Conservation (phyloP, 2,113 vertebrate genomes). For the Gnathonemus longibarbis region DNA sequence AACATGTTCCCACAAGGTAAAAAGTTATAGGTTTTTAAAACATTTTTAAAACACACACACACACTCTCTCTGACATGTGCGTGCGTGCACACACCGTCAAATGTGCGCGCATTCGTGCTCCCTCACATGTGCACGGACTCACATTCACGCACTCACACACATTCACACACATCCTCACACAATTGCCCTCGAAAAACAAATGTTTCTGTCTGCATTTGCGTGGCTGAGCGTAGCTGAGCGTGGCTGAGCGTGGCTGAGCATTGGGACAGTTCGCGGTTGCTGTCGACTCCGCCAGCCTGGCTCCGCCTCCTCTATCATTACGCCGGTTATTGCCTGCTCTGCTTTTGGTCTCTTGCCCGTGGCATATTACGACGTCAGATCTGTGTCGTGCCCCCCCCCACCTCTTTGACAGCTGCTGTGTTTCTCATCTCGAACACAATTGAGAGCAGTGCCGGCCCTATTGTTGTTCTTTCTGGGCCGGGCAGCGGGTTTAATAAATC, state of each 20-base stretch:
- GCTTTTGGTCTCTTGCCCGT: constrained; percentile 36
- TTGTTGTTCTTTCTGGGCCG: constrained; percentile 28
- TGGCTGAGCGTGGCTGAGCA: background rate
- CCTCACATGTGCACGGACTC: too few species aligned
- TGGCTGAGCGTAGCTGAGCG: background rate
- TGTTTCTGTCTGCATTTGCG: background rate
- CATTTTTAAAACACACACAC: background rate
- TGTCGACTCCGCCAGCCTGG: constrained; percentile 40
- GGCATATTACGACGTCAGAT: constrained; percentile 45
- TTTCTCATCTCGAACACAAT: constrained; percentile 34
- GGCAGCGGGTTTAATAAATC: constrained; percentile 24
- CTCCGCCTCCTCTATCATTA: constrained; percentile 33
- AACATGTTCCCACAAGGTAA: background rate
- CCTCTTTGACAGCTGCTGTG: constrained; percentile 33
- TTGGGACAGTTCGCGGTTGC: background rate
- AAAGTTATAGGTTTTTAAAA: background rate
- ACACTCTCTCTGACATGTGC: background rate
- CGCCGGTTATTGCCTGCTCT: constrained; percentile 23
- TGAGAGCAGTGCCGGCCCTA: constrained; percentile 26
- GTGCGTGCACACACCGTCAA: background rate
- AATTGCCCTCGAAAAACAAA: background rate
- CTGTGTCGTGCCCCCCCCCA: constrained; percentile 40
- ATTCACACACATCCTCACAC: background rate
- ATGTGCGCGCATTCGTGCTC: too few species aligned
- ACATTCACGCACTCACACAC: background rate